These are phyloP conservation scores for Megaleporinus macrocephalus DNA, from an alignment of 2,113 vertebrate genomes.

Conservation along the genomic window DNA sequence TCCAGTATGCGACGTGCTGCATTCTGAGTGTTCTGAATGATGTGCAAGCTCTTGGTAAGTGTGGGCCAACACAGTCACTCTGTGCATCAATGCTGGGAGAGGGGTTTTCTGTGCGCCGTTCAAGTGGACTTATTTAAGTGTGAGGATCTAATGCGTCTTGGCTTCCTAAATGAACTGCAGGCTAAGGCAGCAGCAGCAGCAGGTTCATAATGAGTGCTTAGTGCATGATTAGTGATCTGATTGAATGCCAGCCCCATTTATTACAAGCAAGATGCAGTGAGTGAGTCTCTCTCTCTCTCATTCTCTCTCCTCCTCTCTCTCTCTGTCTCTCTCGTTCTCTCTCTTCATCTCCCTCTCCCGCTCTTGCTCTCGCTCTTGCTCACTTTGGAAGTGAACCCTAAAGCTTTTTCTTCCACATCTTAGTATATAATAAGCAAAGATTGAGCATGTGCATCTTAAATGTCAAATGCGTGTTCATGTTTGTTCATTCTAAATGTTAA, in stretches of 20 bases:
- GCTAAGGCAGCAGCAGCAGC: slow-evolving; percentile 35
- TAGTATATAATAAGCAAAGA: slow-evolving; percentile 20
- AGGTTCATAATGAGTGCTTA: slow-evolving; percentile 48
- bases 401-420: slow-evolving; percentile 1
- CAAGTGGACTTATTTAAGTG: slow-evolving; percentile 18
- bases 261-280: slow-evolving; percentile 25
- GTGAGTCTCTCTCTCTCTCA: slow-evolving; percentile 11
- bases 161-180: slow-evolving; percentile 43
- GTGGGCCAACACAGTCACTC: neutral
- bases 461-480: neutral
- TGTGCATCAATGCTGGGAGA: neutral
- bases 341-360: neutral
- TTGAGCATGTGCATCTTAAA: slow-evolving; percentile 17
- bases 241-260: slow-evolving; percentile 42
- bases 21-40: neutral
- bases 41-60: neutral
- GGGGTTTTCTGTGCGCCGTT: neutral
- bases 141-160: slow-evolving; percentile 35
- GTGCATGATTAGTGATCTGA: slow-evolving; percentile 47
- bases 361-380: neutral
- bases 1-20: too few relatives aligned
- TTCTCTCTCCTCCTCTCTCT: slow-evolving; percentile 4
- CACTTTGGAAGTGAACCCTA: slow-evolving; percentile 2
- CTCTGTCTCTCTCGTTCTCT: neutral
- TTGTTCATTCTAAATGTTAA: neutral